Base-by-base conservation (phyloP, 2,888 invertebrate species). In the Nymphalis c-album region DNA sequence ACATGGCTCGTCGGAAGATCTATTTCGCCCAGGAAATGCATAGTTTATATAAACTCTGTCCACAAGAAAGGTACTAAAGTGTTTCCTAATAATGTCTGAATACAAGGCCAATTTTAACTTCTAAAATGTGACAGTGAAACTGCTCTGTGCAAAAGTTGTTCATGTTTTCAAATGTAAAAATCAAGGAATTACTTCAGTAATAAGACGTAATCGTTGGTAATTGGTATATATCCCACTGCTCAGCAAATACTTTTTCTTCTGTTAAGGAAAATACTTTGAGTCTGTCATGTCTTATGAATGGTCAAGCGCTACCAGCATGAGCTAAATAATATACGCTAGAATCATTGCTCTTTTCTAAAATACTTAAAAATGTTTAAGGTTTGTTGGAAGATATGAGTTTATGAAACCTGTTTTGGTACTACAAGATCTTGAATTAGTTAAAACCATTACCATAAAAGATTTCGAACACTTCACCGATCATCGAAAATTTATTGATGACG, bases 391-490 rank as follows among this genome's bases (percentile, higher is more conserved):
- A 18, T 92, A 84, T 68, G 90, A 92, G 72, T 85, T 92, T 26
- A 69, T 82, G 0, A 81, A 71, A 0, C 90, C 90, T 0, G 18
- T 83, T 1, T 51, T 90, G 1, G 70, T 93, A 46, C 68, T 93
- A n/a, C 80, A 84, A 1, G 93, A 93, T 74, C 76, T 92, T 0
- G 93, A 93, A 22, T 66, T 93, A n/a, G 67, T 93, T 0, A 93
- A 93, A 74, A 85, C 84, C 64, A 83, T 94, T 6, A 79, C 88
- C 0, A 80, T 93, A 3, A 94, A 93, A 71, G 93, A 94, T 74
- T 94, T 93, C 64, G 93, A 93, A 67, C 79, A 92, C 72, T 94
- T 94, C 73, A 68, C 85, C 0, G 92, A 94, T 77, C 93, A 93
- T 76, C 84, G 85, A 1, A 70, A 75, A 2, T 46, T 87, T 1